Evolutionary conservation across 2,888 invertebrate genomes (phyloP), one percentile per base, ranked within the genome.

Genomic region (Xanthorhoe designata): DNA sequence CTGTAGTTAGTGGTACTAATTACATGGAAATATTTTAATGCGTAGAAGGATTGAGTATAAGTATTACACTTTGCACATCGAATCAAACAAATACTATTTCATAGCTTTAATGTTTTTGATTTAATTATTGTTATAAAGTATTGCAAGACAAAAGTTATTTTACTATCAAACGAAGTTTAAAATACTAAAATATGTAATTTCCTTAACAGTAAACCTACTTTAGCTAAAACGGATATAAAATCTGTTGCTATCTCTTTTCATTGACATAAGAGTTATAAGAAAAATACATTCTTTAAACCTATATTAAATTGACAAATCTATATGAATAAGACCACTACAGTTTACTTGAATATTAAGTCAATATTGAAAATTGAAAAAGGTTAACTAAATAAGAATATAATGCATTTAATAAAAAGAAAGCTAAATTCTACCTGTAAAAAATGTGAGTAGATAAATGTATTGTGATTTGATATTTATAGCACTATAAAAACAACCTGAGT

Each of bases 351-450:
- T 63, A 62, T 45, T 35, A 50, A 35, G 53, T 58, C 64, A 61
- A 63, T 61, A 61, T 71, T 58, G 42, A 57, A 56, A 69, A 38
- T 10, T 69, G 4, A 42, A 19, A 35, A 64, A 42, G 19, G 24
- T 62, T 4, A 17, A 32, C 0, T 0, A 7, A 32, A 29, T 13
- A 32, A 35, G 7, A 53, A 58, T 13, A 42, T 3, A 13, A 8
- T 24, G 24, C 49, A 49, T 38, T 51, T 35, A 50, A 57, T 47
- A 8, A 62, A 35, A 51, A 59, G 67, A 67, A 51, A 42, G 47
- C 45, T 19, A 54, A 15, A 35, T 61, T 29, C 10, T 38, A 32
- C 19, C 15, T 15, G 42, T 45, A 9, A 59, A 52, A 9, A 51
- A 32, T 60, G 9, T 19, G 54, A 45, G 49, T n/a, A 61, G 29